Conservation (phyloP, 2,797 vertebrate genomes). For the Periparus ater region DNA sequence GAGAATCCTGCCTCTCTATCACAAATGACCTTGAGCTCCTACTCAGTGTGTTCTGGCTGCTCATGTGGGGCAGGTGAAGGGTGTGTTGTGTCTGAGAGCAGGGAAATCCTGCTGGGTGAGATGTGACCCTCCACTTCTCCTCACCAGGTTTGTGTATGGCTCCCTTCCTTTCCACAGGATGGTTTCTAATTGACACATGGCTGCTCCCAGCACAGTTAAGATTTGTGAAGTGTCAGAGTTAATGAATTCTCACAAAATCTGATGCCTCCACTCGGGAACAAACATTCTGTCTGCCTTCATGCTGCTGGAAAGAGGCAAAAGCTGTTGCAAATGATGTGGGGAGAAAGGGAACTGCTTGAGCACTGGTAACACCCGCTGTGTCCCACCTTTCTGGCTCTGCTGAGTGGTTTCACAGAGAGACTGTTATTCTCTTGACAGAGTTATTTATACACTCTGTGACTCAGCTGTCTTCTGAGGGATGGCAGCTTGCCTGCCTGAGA, state of each 20-base stretch:
- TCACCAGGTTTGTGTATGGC: neutral
- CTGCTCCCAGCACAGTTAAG: neutral
- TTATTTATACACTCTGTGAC: slow-evolving; percentile 36
- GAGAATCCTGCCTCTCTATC: neutral
- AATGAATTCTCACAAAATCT: neutral
- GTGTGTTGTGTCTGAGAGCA: neutral
- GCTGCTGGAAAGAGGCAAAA: neutral
- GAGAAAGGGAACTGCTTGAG: neutral
- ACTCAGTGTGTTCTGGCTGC: fast-evolving
- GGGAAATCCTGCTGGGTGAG: neutral
- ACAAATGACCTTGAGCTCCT: neutral
- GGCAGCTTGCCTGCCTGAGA: slow-evolving; percentile 5
- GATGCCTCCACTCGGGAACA: neutral
- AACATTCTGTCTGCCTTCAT: neutral
- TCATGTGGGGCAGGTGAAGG: neutral
- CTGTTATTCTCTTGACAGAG: neutral
- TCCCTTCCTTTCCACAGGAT: fast-evolving
- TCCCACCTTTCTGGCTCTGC: neutral
- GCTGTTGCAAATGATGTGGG: neutral
- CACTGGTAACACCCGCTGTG: fast-evolving
- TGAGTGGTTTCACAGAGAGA: neutral
- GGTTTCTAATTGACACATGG: fast-evolving
- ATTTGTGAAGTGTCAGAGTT: neutral
- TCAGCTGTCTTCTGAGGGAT: slow-evolving; percentile 28
- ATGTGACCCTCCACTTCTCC: neutral